Percentiles rank a stretch among this genome's conserved stretches.
Conservation (phyloP, 2,888 invertebrate species). For the Luperina nickerlii region DNA sequence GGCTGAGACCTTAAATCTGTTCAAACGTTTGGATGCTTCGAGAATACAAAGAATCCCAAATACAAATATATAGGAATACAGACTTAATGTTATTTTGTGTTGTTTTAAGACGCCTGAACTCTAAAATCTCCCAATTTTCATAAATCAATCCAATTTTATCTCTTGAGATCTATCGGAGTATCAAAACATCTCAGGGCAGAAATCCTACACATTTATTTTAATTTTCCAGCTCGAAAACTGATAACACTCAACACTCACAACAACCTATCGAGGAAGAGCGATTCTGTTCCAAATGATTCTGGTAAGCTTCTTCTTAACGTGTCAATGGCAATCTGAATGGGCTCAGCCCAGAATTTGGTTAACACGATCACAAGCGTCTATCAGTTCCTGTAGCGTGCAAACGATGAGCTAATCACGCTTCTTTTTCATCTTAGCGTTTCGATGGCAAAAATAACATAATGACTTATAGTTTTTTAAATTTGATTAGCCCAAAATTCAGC, state of each 20-base stretch:
- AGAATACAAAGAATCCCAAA: not conserved
- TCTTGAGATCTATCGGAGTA: not conserved
- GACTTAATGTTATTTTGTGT: too few species aligned
- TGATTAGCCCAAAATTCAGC: too few species aligned
- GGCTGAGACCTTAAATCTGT: too few species aligned
- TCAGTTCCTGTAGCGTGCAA: too few species aligned
- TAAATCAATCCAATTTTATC: not conserved
- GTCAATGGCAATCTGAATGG: too few species aligned
- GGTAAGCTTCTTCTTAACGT: constrained; percentile 12
- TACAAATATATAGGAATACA: not conserved
- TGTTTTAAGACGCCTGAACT: too few species aligned
- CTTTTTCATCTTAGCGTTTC: too few species aligned
- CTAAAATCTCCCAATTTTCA: not conserved
- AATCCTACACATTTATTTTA: not conserved
- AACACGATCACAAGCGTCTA: too few species aligned
- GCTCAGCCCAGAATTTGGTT: too few species aligned
- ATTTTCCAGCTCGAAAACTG: constrained; percentile 31
- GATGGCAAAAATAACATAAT: too few species aligned
- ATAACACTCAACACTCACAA: constrained; percentile 38
- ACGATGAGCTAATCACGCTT: too few species aligned
- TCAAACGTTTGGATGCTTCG: not conserved
- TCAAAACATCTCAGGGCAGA: not conserved
- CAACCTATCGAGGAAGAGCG: constrained; percentile 37
- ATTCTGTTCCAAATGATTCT: constrained; percentile 1
- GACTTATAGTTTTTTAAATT: too few species aligned